phyloP scores from a whole-genome alignment of 2,888 invertebrate genomes.

The Caenorhabditis sp. region DNA sequence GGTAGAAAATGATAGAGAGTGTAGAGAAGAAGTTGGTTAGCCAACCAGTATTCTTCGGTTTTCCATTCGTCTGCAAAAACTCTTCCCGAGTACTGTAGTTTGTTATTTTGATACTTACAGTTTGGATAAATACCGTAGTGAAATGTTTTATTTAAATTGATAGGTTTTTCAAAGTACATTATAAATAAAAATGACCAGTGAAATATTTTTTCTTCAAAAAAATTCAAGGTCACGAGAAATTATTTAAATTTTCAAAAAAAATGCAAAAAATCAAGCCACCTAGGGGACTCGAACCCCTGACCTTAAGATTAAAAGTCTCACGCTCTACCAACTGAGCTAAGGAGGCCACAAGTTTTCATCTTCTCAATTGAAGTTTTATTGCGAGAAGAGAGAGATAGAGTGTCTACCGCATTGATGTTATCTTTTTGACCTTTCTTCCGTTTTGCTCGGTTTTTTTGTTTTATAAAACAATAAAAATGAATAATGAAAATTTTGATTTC shows the following conservation, averaged over 20 bases:
- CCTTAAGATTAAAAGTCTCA: conserved; percentile 63
- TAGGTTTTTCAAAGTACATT: background rate
- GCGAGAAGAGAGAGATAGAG: too few species aligned
- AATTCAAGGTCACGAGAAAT: background rate
- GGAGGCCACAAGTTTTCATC: conserved; percentile 15
- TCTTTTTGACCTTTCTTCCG: too few species aligned
- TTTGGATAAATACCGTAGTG: background rate
- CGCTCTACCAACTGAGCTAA: conserved; percentile 65
- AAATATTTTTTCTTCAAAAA: too few species aligned
- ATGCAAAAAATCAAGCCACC: conserved; percentile 40
- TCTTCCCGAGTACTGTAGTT: too few species aligned
- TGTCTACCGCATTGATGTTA: too few species aligned
- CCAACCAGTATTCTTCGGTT: background rate
- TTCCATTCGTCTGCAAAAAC: background rate
- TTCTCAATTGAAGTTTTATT: too few species aligned
- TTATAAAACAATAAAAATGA: too few species aligned
- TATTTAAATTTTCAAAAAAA: background rate
- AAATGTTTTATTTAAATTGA: background rate
- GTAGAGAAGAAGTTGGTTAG: background rate
- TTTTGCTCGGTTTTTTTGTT: too few species aligned
- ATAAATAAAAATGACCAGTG: background rate
- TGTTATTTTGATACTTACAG: background rate
- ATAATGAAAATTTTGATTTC: too few species aligned
- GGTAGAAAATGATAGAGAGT: background rate
- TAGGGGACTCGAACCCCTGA: conserved; percentile 59